Percentiles rank a stretch among this genome's conserved stretches.
Evolutionary conservation across 2,113 vertebrate species (phyloP).

Genomic region (Anser cygnoides): DNA sequence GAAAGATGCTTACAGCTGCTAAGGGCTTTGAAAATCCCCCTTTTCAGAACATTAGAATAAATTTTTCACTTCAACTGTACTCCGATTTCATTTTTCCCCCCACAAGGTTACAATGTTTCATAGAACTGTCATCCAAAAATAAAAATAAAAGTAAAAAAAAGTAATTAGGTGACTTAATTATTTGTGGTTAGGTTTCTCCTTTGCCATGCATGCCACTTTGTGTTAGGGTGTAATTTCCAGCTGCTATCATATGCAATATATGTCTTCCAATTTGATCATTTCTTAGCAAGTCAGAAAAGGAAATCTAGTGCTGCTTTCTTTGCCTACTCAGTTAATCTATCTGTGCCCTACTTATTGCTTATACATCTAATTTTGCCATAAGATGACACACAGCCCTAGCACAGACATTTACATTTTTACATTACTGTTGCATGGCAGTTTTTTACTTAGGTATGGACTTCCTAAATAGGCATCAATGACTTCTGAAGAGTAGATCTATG

Average conservation of each 20-base stretch:
- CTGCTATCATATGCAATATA: not conserved
- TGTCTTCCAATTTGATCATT: not conserved
- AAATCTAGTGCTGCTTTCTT: not conserved
- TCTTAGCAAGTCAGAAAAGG: not conserved
- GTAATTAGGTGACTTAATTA: not conserved
- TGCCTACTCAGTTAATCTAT: not conserved
- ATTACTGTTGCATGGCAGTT: not conserved
- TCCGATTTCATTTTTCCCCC: not conserved
- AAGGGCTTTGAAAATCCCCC: not conserved
- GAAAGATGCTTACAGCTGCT: not conserved
- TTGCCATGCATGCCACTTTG: not conserved
- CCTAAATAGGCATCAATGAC: not conserved
- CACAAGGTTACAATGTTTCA: not conserved
- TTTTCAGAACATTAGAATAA: not conserved
- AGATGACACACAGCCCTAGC: not conserved
- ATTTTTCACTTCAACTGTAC: not conserved
- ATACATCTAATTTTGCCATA: not conserved
- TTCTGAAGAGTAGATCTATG: not conserved
- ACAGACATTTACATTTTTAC: not conserved
- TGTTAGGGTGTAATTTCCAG: not conserved
- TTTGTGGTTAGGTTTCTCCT: not conserved
- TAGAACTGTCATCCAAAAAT: not conserved
- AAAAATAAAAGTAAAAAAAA: not conserved
- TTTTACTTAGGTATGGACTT: not conserved
- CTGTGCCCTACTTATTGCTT: not conserved